A percentile compares a stretch with the other conserved stretches of the same genome.
phyloP scores from a whole-genome alignment of 1,140 invertebrate genomes.

The Trachymyrmex septentrionalis region DNA sequence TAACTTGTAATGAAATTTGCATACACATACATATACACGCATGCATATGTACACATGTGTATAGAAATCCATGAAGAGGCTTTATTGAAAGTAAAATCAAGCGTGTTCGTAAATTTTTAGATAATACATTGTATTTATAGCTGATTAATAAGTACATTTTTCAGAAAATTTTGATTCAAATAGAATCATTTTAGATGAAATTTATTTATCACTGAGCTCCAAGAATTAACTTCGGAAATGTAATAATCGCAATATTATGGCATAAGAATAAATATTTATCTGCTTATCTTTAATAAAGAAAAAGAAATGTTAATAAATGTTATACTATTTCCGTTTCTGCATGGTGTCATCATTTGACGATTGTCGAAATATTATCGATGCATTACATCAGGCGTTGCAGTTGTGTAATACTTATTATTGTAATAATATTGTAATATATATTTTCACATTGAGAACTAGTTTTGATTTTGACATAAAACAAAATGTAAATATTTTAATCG shows the following conservation, averaged over 20 bases:
- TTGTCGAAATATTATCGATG: not conserved
- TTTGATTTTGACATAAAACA: not conserved
- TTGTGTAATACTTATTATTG: not conserved
- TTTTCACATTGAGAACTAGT: slow-evolving; percentile 15
- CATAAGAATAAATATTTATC: slow-evolving; percentile 20
- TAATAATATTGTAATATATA: not conserved
- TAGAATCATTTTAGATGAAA: not conserved
- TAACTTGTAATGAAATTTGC: not conserved
- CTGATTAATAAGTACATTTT: slow-evolving; percentile 4
- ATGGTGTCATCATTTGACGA: not conserved
- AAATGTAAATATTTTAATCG: slow-evolving; percentile 6
- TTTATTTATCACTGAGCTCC: not conserved
- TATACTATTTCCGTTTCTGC: not conserved
- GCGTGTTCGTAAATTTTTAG: slow-evolving; percentile 1
- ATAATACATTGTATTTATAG: slow-evolving; percentile 17
- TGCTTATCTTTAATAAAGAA: slow-evolving; percentile 30
- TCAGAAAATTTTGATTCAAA: not conserved
- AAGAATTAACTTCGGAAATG: slow-evolving; percentile 3
- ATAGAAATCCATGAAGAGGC: not conserved
- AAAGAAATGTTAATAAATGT: not conserved
- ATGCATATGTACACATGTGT: too few species aligned
- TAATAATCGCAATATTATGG: slow-evolving; percentile 30
- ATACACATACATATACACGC: too few species aligned
- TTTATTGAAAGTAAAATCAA: slow-evolving; percentile 31
- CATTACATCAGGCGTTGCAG: not conserved